Evolutionary conservation across 64 coral and sea anemone species (phyloP).

Genomic region (Anthopleura sola): DNA sequence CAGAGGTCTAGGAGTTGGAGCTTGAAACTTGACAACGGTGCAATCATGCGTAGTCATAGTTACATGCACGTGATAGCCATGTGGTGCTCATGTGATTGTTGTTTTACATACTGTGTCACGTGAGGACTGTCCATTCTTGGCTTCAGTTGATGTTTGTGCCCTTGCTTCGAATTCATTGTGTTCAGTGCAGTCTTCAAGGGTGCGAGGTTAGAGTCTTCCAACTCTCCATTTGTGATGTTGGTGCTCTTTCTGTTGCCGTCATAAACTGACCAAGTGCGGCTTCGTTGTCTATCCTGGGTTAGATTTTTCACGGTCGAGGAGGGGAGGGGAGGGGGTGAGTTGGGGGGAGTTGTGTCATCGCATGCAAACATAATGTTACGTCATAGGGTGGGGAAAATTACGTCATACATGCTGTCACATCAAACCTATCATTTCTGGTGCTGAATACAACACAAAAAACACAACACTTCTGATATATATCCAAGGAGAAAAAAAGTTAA

Average conservation of each 20-base stretch:
- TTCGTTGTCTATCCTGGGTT: not conserved
- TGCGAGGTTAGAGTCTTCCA: no score
- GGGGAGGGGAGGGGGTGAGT: not conserved
- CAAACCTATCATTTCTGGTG: not conserved
- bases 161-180: not conserved
- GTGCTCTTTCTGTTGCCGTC: not conserved
- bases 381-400: not conserved
- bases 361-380: conserved; percentile 7
- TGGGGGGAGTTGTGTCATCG: not conserved
- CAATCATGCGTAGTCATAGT: not conserved
- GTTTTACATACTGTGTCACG: not conserved
- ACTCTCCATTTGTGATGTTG: not conserved
- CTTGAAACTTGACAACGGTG: not conserved
- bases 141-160: not conserved
- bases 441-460: not conserved
- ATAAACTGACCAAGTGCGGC: not conserved
- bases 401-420: not conserved
- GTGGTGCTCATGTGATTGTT: not conserved
- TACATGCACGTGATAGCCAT: conserved; percentile 1
- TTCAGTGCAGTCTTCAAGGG: not conserved
- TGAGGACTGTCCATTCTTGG: not conserved
- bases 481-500: not conserved
- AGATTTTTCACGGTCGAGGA: not conserved
- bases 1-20: not conserved
- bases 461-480: not conserved